Conservation (phyloP, 2,797 vertebrate genomes). For the Sebastes taczanowskii region DNA sequence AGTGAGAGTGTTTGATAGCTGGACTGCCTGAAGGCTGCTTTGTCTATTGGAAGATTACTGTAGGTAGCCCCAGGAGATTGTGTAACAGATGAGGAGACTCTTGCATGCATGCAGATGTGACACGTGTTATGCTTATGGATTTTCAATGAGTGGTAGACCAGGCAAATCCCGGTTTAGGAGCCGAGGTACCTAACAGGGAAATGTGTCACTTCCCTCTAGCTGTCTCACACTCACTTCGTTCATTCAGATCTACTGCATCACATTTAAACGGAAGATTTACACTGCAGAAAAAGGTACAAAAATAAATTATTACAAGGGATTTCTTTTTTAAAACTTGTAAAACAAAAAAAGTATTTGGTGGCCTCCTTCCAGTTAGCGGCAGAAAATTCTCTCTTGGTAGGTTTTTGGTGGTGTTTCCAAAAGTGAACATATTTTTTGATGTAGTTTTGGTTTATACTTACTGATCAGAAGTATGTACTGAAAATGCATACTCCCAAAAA, state of each 20-base stretch:
- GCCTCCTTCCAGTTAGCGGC: neutral
- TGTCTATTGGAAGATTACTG: slow-evolving; percentile 69
- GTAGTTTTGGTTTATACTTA: neutral
- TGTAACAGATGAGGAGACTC: slow-evolving; percentile 62
- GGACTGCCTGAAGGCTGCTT: slow-evolving; percentile 63
- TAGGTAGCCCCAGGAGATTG: slow-evolving; percentile 53
- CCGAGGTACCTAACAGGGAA: neutral
- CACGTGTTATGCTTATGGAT: slow-evolving; percentile 46
- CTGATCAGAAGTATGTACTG: neutral
- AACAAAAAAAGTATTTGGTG: neutral
- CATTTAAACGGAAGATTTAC: neutral
- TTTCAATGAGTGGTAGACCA: slow-evolving; percentile 47
- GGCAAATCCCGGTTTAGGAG: slow-evolving; percentile 27
- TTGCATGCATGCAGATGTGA: slow-evolving; percentile 66
- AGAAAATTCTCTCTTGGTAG: neutral
- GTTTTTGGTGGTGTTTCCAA: neutral
- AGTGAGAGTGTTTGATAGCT: slow-evolving; percentile 57
- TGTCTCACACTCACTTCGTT: neutral
- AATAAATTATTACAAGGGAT: neutral
- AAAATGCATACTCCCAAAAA: neutral
- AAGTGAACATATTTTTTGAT: neutral
- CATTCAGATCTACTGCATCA: neutral
- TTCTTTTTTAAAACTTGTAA: neutral
- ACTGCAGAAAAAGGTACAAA: neutral
- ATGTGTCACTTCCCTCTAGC: slow-evolving; percentile 1